Evolutionary conservation across 1,140 invertebrate species (phyloP), one percentile per base, ranked within the genome.

Genomic region (Venustaconcha ellipsiformis): DNA sequence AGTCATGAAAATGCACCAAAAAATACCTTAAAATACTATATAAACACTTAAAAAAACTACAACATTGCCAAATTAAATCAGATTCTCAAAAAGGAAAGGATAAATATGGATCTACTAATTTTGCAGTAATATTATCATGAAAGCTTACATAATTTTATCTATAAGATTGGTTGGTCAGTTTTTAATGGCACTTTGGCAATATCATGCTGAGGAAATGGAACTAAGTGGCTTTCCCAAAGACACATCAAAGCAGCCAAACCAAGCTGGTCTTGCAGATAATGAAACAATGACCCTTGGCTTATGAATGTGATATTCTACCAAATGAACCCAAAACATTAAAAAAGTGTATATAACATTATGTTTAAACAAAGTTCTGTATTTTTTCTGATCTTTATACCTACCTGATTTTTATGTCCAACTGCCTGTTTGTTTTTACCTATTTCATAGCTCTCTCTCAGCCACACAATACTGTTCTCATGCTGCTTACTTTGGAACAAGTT

Each of bases 371-470:
- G 30, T 70, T 18, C 18, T 75, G 0, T 13, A 18, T 15, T 18
- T 37, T 58, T n/a, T 48, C 17, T n/a, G 60, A 70, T 20, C 15
- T 55, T 17, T 37, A 26, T 20, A 37, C 55, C 37, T 70, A 85
- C 85, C 79, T 87, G 84, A 68, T 82, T 83, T 78, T 82, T 83
- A 57, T 70, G 63, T 11, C 74, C 74, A 48, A 84, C 66, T 26
- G 68, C 60, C 58, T 56, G 12, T 14, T 76, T 37, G 55, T 71
- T 71, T 68, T 88, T 86, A n/a, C 84, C 83, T 23, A 87, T 70
- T 57, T 85, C 82, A 81, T 82, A 87, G 78, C 87, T 88, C 66
- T 86, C 80, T 74, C 74, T 77, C 17, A 88, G 72, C 87, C 85
- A 87, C 0, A 71, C 48, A 57, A 84, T 74, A 60, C 78, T 74